Base-by-base conservation (phyloP, 2,797 vertebrate species). In the Rachycentron canadum region DNA sequence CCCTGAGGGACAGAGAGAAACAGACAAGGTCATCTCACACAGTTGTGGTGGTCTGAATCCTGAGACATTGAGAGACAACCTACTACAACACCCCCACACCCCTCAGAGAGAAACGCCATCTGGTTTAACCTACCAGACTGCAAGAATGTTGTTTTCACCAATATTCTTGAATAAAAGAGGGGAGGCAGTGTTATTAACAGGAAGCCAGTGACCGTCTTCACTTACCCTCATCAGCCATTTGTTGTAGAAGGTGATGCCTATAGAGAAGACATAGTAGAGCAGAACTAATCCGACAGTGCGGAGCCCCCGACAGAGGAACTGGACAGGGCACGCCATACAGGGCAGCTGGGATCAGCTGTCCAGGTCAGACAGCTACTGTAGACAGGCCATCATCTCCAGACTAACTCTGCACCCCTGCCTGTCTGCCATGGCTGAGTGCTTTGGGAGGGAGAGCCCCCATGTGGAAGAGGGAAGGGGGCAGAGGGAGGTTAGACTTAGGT, bases 221-320 rank as follows among this genome's bases (percentile, higher is more conserved):
- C 81, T 76, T 87, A 97, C 97, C 95, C 96, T 96, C 83, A 97
- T 96, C 10, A 98, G 95, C 98, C 97, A 97, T 89, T 99, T 98
- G 95, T 97, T 99, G 89, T 98, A 99, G 95, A 98, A 98, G 30
- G 97, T 97, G 94, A 98, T 97, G 70, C 97, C 97, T 23, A 98
- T 98, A 30, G 97, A 99, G 94, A 98, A 98, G 80, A 92, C 88
- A 83, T 97, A 98, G 80, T 97, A 98, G 25, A 97, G 94, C 5
- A 97, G 94, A 49, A 98, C 96, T 62, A 98, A 93, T 59, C 94
- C 95, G 36, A 96, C 83, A 1, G 93, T 95, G 86, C 96, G 84
- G 47, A 94, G 40, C 0, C 87, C 91, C 89, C 94, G 92, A 87
- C 94, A 96, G 28, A 96, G 40, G 79, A 95, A 91, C 75, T 95